These are phyloP conservation scores for Sebastes steindachneri DNA, from an alignment of 2,797 vertebrate species.

Conservation along the genomic window DNA sequence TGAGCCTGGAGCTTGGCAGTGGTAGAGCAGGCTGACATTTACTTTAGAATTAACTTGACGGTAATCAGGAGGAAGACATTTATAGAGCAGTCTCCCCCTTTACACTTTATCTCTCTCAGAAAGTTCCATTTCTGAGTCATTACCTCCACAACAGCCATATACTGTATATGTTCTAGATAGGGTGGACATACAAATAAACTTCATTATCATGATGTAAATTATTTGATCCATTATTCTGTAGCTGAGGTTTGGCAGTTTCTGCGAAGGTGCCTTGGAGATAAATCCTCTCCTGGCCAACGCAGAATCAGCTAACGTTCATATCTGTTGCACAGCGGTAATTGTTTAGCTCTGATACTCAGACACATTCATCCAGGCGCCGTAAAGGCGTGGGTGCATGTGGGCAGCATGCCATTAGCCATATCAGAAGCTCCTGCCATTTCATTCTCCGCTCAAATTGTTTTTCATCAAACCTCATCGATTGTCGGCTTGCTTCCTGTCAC, in stretches of 20 bases:
- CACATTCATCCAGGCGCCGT: neutral
- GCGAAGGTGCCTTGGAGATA: constrained; percentile 5
- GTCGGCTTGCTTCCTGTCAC: constrained; percentile 24
- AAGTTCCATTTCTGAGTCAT: constrained; percentile 4
- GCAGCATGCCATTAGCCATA: constrained; percentile 31
- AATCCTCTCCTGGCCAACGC: neutral
- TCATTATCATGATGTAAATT: neutral
- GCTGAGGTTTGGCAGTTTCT: constrained; percentile 20
- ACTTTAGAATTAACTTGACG: constrained; percentile 73
- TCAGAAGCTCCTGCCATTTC: constrained; percentile 44
- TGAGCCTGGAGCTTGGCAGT: constrained; percentile 41
- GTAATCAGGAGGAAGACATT: constrained; percentile 14
- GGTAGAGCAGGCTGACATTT: constrained; percentile 69
- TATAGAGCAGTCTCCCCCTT: neutral
- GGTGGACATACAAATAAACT: neutral
- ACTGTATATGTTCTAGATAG: neutral
- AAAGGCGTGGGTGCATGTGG: constrained; percentile 18
- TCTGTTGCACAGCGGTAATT: constrained; percentile 2
- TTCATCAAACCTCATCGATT: constrained; percentile 56
- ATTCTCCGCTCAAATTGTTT: constrained; percentile 44
- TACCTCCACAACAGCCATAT: neutral
- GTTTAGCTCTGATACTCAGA: constrained; percentile 8
- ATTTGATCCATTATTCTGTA: neutral
- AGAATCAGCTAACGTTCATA: neutral
- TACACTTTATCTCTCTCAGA: constrained; percentile 4